phyloP scores from a whole-genome alignment of 2,113 vertebrate genomes.

The Aphelocoma coerulescens region DNA sequence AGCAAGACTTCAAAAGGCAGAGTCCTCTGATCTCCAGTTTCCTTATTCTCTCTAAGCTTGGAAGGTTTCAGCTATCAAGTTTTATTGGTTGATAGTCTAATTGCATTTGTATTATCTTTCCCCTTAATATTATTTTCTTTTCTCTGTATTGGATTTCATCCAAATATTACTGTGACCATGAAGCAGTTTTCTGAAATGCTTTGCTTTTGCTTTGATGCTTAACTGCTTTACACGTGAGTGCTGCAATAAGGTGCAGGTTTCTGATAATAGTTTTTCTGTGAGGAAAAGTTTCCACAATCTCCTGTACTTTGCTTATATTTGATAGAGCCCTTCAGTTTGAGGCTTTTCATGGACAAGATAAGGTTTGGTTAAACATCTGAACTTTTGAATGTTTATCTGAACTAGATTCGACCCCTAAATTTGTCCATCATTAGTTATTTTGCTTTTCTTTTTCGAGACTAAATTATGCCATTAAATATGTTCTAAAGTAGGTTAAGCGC shows the following conservation, averaged over 20 bases:
- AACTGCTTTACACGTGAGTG: constrained; percentile 12
- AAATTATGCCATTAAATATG: constrained; percentile 61
- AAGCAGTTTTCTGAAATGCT: constrained; percentile 40
- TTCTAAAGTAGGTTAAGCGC: constrained; percentile 55
- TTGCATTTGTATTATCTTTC: constrained; percentile 60
- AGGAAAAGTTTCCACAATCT: constrained; percentile 38
- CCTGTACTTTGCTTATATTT: constrained; percentile 17
- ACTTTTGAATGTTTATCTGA: constrained; percentile 65
- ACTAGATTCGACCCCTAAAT: constrained; percentile 46
- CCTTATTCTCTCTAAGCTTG: constrained; percentile 50
- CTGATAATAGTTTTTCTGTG: constrained; percentile 39
- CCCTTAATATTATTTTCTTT: constrained; percentile 53
- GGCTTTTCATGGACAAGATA: constrained; percentile 64
- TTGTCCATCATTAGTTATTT: constrained; percentile 59
- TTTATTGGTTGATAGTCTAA: constrained; percentile 61
- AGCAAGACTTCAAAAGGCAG: constrained; percentile 44
- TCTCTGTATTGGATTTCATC: constrained; percentile 36
- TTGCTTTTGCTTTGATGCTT: constrained; percentile 51
- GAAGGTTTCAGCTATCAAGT: constrained; percentile 56
- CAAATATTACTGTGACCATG: constrained; percentile 20
- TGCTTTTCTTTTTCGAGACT: constrained; percentile 49
- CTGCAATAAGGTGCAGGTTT: constrained; percentile 48
- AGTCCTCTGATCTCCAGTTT: constrained; percentile 40
- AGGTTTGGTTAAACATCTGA: constrained; percentile 62
- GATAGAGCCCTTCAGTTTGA: constrained; percentile 1